A percentile compares a stretch with the other conserved stretches of the same genome.
These are phyloP conservation scores for Dromas ardeola DNA, from an alignment of 2,113 vertebrate species.

Conservation along the genomic window DNA sequence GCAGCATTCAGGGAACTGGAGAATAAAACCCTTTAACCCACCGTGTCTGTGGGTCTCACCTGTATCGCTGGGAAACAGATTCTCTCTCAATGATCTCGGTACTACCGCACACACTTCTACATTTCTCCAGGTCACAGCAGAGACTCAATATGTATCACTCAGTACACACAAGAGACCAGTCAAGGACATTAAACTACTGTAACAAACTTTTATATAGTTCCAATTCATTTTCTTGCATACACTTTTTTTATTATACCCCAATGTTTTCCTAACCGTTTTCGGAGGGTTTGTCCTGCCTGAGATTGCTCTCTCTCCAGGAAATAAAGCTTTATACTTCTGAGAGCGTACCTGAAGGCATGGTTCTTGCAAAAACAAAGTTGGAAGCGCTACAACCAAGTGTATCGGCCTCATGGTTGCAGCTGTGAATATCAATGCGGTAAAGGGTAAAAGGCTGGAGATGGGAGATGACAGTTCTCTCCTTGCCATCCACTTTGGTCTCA, in stretches of 20 bases:
- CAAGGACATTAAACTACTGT: neutral
- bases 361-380: slow-evolving; percentile 93
- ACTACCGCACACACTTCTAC: neutral
- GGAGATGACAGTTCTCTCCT: slow-evolving; percentile 87
- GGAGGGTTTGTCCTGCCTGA: neutral
- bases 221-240: neutral
- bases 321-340: neutral
- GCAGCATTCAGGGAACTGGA: neutral
- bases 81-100: neutral
- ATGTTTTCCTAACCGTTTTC: neutral
- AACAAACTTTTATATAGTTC: neutral
- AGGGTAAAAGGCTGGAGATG: slow-evolving; percentile 90
- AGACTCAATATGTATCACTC: neutral
- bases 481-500: slow-evolving; percentile 83
- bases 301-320: neutral
- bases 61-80: neutral
- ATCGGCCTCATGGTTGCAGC: slow-evolving; percentile 92
- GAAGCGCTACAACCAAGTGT: slow-evolving; percentile 89
- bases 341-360: slow-evolving; percentile 89
- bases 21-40: neutral
- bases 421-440: slow-evolving; percentile 96
- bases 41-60: neutral
- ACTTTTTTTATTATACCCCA: neutral
- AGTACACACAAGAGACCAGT: neutral
- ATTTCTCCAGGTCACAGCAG: neutral